Evolutionary conservation across 2,888 invertebrate genomes (phyloP).

Genomic region (Corythucha ciliata): DNA sequence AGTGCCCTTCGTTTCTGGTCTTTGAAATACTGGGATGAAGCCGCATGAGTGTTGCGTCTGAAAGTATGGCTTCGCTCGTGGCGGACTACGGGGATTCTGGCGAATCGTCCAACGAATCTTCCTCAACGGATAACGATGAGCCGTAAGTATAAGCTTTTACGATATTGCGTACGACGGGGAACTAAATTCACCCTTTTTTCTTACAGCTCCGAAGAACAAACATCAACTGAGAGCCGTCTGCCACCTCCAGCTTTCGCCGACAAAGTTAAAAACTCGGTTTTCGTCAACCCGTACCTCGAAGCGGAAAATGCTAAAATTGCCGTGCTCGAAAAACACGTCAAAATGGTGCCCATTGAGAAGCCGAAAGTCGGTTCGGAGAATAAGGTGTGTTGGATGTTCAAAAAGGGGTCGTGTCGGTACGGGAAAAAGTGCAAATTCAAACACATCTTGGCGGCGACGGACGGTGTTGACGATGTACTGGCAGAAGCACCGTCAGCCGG

Average conservation of each 20-base stretch:
- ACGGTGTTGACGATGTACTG: not conserved
- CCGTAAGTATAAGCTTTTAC: conserved; percentile 39
- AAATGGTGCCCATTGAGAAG: conserved; percentile 72
- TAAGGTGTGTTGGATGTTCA: conserved; percentile 87
- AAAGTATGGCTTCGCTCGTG: conserved; percentile 59
- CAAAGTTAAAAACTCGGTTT: conserved; percentile 61
- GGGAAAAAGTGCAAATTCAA: conserved; percentile 88
- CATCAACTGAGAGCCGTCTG: conserved; percentile 15
- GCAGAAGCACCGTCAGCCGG: not conserved
- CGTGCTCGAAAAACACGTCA: conserved; percentile 81
- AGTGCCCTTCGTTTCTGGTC: no score
- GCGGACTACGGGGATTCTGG: conserved; percentile 54
- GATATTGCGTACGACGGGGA: conserved; percentile 13
- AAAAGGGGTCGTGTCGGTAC: conserved; percentile 80
- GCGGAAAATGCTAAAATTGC: conserved; percentile 80
- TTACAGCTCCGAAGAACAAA: conserved; percentile 15
- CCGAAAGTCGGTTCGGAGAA: conserved; percentile 75
- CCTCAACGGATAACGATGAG: conserved; percentile 41
- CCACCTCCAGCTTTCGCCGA: conserved; percentile 39
- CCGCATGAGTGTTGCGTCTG: no score
- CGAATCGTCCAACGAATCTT: conserved; percentile 36
- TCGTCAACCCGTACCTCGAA: conserved; percentile 75
- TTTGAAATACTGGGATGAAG: no score
- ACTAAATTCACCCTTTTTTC: not conserved
- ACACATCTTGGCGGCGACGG: conserved; percentile 51